A percentile compares a stretch with the other conserved stretches of the same genome.
Conservation (phyloP, 2,888 invertebrate genomes). For the Poecilobothrus nobilitatus region DNA sequence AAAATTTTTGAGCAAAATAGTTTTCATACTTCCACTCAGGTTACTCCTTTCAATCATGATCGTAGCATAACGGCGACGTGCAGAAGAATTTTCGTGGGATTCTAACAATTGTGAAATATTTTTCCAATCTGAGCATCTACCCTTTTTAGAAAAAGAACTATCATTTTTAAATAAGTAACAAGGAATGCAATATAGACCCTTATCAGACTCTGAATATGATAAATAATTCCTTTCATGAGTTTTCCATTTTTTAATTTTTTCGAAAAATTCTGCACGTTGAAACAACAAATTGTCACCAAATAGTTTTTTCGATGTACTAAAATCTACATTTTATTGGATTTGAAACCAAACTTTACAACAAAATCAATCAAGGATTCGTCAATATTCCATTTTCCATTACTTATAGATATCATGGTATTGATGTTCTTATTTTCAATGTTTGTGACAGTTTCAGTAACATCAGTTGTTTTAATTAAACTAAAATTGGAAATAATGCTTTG, state of each 20-base stretch:
- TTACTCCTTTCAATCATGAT: background rate
- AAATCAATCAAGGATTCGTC: background rate
- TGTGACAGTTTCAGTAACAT: too few species aligned
- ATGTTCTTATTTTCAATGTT: background rate
- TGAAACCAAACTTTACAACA: background rate
- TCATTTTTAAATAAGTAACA: background rate
- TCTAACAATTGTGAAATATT: background rate
- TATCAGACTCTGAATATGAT: background rate
- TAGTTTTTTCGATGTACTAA: background rate
- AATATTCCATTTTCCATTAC: background rate
- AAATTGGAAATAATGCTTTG: too few species aligned
- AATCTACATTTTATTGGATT: background rate
- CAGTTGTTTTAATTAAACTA: too few species aligned
- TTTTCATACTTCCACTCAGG: too few species aligned
- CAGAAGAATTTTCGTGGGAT: background rate
- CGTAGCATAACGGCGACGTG: background rate
- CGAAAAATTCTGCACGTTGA: constrained; percentile 1
- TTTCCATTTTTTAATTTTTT: constrained; percentile 4
- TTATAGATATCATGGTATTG: background rate
- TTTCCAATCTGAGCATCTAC: constrained; percentile 5
- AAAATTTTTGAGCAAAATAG: too few species aligned
- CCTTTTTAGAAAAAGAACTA: background rate
- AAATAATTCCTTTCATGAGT: background rate
- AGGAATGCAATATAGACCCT: constrained; percentile 2
- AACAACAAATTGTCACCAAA: constrained; percentile 1